These are phyloP conservation scores for Allolobophora icterica DNA, from an alignment of 2,888 invertebrate species.

Conservation along the genomic window DNA sequence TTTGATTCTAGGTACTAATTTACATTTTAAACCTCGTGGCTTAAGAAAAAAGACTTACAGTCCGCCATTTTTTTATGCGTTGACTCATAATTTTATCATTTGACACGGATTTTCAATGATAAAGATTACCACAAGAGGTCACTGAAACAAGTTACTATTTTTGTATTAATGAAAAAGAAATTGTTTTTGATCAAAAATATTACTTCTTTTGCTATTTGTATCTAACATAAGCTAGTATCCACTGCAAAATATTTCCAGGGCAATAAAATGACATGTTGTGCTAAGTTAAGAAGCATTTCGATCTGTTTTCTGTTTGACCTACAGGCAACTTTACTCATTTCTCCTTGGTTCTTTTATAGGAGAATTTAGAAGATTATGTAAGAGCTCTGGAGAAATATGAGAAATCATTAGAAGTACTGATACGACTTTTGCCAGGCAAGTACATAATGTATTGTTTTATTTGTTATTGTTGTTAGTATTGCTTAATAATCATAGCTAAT, in stretches of 20 bases:
- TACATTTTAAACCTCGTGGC: too few relatives aligned
- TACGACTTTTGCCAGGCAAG: constrained; percentile 56
- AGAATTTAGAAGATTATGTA: constrained; percentile 56
- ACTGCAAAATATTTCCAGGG: background rate
- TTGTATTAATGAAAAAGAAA: too few relatives aligned
- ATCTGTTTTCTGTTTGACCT: background rate
- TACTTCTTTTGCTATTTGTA: background rate
- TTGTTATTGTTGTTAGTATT: background rate
- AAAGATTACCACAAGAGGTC: too few relatives aligned
- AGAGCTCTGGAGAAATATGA: constrained; percentile 59
- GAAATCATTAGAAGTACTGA: constrained; percentile 54
- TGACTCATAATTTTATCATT: too few relatives aligned
- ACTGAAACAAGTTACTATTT: too few relatives aligned
- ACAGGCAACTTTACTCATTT: background rate
- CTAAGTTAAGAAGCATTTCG: background rate
- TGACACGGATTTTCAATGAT: too few relatives aligned
- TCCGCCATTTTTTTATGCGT: too few relatives aligned
- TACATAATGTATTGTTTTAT: background rate
- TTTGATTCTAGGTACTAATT: too few relatives aligned
- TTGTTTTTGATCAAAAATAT: too few relatives aligned
- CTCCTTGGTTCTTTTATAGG: constrained; percentile 46
- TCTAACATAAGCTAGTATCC: background rate
- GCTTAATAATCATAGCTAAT: background rate
- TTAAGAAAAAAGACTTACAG: too few relatives aligned
- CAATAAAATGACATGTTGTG: background rate